These are phyloP conservation scores for Pseudomyrmex flavicornis DNA, from an alignment of 1,140 invertebrate species.

Conservation along the genomic window DNA sequence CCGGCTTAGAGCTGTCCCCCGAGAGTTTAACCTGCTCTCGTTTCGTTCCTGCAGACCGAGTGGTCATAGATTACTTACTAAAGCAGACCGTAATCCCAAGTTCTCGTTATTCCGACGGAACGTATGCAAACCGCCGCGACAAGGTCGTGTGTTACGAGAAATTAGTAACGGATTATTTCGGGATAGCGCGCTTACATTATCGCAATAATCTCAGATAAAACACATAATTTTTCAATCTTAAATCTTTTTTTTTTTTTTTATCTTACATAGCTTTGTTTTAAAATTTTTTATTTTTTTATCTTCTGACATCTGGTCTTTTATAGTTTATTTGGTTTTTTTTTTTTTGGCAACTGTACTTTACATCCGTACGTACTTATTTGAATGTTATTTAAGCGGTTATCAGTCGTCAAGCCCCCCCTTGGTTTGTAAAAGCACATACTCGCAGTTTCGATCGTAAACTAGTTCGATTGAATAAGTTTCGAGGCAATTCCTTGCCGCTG, in stretches of 20 bases:
- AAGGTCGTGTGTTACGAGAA: conserved; percentile 10
- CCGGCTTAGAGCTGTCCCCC: conserved; percentile 50
- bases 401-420: conserved; percentile 7
- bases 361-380: conserved; percentile 5
- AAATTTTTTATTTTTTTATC: background rate
- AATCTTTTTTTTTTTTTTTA: conserved; percentile 2
- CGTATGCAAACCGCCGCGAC: background rate
- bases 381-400: conserved; percentile 15
- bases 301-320: background rate
- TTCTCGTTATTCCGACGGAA: conserved; percentile 26
- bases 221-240: background rate
- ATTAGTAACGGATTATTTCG: background rate
- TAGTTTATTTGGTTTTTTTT: background rate
- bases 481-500: conserved; percentile 27
- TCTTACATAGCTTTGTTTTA: background rate
- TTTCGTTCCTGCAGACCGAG: conserved; percentile 39
- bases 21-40: conserved; percentile 53
- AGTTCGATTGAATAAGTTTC: conserved; percentile 75
- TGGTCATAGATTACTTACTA: conserved; percentile 59
- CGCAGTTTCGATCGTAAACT: conserved; percentile 67
- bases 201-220: too few relatives aligned
- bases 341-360: background rate
- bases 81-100: conserved; percentile 44
- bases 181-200: too few relatives aligned
- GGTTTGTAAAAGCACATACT: background rate